A percentile compares a stretch with the other conserved stretches of the same genome.
phyloP scores from a whole-genome alignment of 2,888 invertebrate genomes.

The Drosophila paranaensis region DNA sequence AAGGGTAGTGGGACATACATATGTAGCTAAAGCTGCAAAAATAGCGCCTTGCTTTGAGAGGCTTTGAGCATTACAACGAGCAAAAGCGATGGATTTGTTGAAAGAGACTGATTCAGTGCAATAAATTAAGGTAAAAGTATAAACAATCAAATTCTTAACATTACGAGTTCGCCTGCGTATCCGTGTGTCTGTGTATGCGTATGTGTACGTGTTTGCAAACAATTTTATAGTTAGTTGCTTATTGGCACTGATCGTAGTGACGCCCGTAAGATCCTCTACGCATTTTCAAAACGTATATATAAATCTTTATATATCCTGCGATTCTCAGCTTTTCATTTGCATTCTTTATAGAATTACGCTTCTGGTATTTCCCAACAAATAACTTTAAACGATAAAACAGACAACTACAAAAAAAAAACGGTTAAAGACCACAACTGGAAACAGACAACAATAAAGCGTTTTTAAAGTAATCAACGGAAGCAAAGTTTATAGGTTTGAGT shows the following conservation, averaged over 20 bases:
- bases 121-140: slow-evolving; percentile 15
- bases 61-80: slow-evolving; percentile 57
- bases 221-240: slow-evolving; percentile 33
- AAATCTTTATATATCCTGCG: slow-evolving; percentile 25
- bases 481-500: slow-evolving; percentile 44
- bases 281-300: slow-evolving; percentile 12
- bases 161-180: slow-evolving; percentile 20
- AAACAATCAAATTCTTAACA: slow-evolving; percentile 23
- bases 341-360: slow-evolving; percentile 38
- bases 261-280: slow-evolving; percentile 27
- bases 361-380: slow-evolving; percentile 45
- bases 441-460: slow-evolving; percentile 72
- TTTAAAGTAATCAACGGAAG: slow-evolving; percentile 53
- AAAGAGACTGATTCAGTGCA: slow-evolving; percentile 24
- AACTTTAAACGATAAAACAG: slow-evolving; percentile 57
- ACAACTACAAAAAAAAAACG: slow-evolving; percentile 42
- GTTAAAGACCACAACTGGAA: slow-evolving; percentile 56
- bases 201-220: slow-evolving; percentile 15
- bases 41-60: slow-evolving; percentile 45
- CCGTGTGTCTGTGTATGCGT: slow-evolving; percentile 12
- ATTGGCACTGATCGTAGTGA: slow-evolving; percentile 51
- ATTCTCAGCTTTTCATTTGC: slow-evolving; percentile 24
- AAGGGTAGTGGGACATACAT: slow-evolving; percentile 6
- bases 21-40: slow-evolving; percentile 28
- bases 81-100: slow-evolving; percentile 35